Conservation (phyloP, 2,888 invertebrate genomes). For the Cantharis rufa region DNA sequence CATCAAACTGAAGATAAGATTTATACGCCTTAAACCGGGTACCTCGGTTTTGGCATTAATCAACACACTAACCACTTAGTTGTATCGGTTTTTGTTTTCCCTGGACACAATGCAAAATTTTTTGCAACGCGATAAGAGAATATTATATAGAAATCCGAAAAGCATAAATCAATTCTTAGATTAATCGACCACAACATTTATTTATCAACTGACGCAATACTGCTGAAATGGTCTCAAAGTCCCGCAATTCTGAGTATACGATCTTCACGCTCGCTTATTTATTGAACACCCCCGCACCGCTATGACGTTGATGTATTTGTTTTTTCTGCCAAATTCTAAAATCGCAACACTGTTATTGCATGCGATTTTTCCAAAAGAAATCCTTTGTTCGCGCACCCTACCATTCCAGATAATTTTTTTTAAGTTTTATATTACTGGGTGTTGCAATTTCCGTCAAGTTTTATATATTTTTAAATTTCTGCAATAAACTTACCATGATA, state of each 20-base stretch:
- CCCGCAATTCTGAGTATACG: background rate
- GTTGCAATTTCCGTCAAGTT: background rate
- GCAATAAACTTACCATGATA: slow-evolving; percentile 71
- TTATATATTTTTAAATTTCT: background rate
- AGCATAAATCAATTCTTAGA: background rate
- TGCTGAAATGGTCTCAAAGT: background rate
- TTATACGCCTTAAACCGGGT: too few relatives aligned
- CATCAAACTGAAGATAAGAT: too few relatives aligned
- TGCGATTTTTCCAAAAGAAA: background rate
- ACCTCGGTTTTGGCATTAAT: too few relatives aligned
- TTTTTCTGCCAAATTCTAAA: background rate
- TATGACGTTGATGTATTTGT: background rate
- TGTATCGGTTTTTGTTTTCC: too few relatives aligned
- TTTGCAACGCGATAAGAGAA: too few relatives aligned
- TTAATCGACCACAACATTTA: background rate
- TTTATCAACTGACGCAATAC: background rate
- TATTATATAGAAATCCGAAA: background rate
- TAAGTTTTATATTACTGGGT: background rate
- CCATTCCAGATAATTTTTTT: background rate
- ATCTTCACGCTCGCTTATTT: background rate
- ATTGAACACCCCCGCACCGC: background rate
- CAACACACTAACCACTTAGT: too few relatives aligned
- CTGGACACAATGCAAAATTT: too few relatives aligned
- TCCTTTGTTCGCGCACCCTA: background rate
- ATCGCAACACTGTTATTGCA: background rate